A percentile compares a stretch with the other conserved stretches of the same genome.
Evolutionary conservation across 2,797 vertebrate species (phyloP).

Genomic region (Hemibagrus guttatus): DNA sequence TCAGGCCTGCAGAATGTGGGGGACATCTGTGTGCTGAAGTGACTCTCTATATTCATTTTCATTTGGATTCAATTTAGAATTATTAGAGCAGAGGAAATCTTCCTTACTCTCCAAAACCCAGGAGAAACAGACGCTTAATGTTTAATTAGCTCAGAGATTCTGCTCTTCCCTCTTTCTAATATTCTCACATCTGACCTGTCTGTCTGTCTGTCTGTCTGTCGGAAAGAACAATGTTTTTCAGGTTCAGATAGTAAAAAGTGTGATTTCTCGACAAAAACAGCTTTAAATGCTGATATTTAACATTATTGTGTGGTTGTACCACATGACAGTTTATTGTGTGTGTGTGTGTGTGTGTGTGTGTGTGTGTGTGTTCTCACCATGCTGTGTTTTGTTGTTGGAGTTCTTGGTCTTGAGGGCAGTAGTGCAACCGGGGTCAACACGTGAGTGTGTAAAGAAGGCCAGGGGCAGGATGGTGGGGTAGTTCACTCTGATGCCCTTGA

Average conservation of each 20-base stretch:
- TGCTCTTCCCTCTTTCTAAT: neutral
- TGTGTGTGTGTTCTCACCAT: constrained; percentile 39
- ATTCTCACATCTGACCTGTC: neutral
- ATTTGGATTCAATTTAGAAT: constrained; percentile 49
- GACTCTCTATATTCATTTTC: constrained; percentile 25
- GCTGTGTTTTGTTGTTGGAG: constrained; percentile 77
- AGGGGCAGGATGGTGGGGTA: constrained; percentile 91
- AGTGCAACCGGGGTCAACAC: constrained; percentile 26
- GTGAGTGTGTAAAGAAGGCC: constrained; percentile 47
- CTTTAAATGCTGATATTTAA: neutral
- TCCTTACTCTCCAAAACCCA: constrained; percentile 46
- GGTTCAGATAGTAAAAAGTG: neutral
- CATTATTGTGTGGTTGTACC: neutral
- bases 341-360: neutral
- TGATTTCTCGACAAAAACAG: neutral
- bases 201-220: neutral
- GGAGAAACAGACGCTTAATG: constrained; percentile 28
- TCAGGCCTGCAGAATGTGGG: neutral
- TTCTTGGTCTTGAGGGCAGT: constrained; percentile 23
- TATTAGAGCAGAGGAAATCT: constrained; percentile 53
- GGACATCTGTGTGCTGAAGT: neutral
- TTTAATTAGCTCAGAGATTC: constrained; percentile 13
- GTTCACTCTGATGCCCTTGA: constrained; percentile 83
- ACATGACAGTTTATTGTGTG: neutral
- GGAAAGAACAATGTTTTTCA: no score